Conservation (phyloP, 2,888 invertebrate genomes). For the Coenonympha glycerion region DNA sequence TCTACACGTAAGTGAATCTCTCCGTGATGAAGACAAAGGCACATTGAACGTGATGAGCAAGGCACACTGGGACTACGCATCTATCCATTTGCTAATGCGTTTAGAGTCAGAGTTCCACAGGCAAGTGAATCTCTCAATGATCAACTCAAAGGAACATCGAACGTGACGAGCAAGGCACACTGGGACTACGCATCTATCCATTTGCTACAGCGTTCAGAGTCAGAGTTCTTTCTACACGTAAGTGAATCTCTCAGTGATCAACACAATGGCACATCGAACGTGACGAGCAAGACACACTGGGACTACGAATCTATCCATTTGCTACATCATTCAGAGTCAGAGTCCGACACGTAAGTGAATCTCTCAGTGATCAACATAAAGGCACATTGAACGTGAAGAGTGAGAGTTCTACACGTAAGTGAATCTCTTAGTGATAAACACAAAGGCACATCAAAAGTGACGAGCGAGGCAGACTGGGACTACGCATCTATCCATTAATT, state of each 20-base stretch:
- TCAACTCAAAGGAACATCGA: too few species aligned
- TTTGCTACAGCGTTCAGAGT: too few species aligned
- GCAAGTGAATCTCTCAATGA: too few species aligned
- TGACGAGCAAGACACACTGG: slow-evolving; percentile 48
- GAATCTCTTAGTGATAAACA: too few species aligned
- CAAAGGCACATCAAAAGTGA: too few species aligned
- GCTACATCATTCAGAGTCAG: slow-evolving; percentile 64
- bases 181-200: too few species aligned
- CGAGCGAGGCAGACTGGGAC: slow-evolving; percentile 44
- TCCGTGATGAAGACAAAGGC: too few species aligned
- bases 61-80: slow-evolving; percentile 44
- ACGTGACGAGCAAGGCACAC: too few species aligned
- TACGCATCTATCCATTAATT: slow-evolving; percentile 63
- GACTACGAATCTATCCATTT: slow-evolving; percentile 60
- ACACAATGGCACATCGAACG: too few species aligned
- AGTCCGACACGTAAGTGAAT: slow-evolving; percentile 60
- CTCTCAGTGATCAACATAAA: too few species aligned
- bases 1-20: neutral
- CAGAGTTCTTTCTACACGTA: neutral
- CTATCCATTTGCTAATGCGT: slow-evolving; percentile 67
- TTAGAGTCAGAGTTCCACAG: slow-evolving; percentile 64
- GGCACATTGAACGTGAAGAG: too few species aligned
- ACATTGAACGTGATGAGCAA: slow-evolving; percentile 56
- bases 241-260: too few species aligned
- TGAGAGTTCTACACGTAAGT: neutral